phyloP scores from a whole-genome alignment of 2,113 vertebrate genomes.

The Poicephalus gulielmi region DNA sequence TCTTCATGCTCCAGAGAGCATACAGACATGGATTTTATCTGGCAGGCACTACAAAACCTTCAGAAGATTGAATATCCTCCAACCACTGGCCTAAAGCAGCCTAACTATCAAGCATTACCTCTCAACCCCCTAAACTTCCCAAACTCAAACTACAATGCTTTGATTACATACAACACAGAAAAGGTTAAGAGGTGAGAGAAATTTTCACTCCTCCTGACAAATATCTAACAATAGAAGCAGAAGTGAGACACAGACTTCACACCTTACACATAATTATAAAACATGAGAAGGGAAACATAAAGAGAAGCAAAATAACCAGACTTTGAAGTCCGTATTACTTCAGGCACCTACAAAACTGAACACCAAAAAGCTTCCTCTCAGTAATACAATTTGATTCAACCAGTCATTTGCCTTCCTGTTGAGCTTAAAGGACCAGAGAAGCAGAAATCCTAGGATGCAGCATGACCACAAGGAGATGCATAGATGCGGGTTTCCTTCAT shows the following conservation, averaged over 20 bases:
- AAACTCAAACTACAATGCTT: not conserved
- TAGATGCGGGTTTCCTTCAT: not conserved
- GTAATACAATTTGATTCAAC: not conserved
- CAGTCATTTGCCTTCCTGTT: not conserved
- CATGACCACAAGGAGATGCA: not conserved
- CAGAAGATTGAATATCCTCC: not conserved
- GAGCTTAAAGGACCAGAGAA: not conserved
- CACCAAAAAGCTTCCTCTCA: not conserved
- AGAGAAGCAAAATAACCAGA: not conserved
- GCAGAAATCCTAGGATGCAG: not conserved
- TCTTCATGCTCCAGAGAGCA: rapidly evolving
- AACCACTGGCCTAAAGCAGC: not conserved
- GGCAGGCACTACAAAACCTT: not conserved
- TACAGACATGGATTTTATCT: not conserved
- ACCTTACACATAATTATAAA: not conserved
- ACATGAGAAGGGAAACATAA: not conserved
- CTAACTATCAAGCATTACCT: not conserved
- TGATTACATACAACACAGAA: rapidly evolving
- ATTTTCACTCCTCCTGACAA: not conserved
- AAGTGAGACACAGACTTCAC: not conserved
- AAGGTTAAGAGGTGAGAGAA: not conserved
- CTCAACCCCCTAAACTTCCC: not conserved
- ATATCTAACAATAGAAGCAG: not conserved
- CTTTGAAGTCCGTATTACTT: not conserved
- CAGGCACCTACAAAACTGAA: not conserved